Conservation (phyloP, 2,113 vertebrate genomes). For the Ciconia maguari region DNA sequence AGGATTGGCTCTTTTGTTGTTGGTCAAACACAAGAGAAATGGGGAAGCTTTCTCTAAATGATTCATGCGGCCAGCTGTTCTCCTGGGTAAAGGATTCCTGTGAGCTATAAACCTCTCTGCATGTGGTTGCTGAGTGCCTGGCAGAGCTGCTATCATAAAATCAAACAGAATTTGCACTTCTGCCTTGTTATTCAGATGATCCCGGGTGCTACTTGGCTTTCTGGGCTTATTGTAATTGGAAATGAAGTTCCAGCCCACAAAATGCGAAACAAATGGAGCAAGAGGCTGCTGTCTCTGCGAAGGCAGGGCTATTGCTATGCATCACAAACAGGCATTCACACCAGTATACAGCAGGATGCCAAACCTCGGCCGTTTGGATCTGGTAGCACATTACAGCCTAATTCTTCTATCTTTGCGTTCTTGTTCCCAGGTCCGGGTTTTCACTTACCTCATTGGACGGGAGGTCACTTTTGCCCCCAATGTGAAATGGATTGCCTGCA, state of each 20-base stretch:
- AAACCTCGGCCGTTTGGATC: not conserved
- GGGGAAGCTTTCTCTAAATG: not conserved
- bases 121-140: not conserved
- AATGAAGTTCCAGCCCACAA: slow-evolving; percentile 21
- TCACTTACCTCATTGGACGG: slow-evolving; percentile 94
- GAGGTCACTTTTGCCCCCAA: slow-evolving; percentile 91
- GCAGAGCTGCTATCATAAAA: not conserved
- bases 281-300: not conserved
- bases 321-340: not conserved
- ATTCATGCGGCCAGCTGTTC: not conserved
- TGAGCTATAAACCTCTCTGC: not conserved
- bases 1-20: not conserved
- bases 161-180: not conserved
- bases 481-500: slow-evolving; percentile 95
- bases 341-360: not conserved
- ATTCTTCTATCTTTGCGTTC: not conserved
- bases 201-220: not conserved
- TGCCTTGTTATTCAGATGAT: slow-evolving; percentile 17
- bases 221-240: not conserved
- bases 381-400: not conserved
- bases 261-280: not conserved
- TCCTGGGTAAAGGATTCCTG: not conserved
- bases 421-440: slow-evolving; percentile 86
- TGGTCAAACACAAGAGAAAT: not conserved
- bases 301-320: not conserved